phyloP scores from a whole-genome alignment of 2,797 vertebrate species.

The Phoeniculus purpureus region DNA sequence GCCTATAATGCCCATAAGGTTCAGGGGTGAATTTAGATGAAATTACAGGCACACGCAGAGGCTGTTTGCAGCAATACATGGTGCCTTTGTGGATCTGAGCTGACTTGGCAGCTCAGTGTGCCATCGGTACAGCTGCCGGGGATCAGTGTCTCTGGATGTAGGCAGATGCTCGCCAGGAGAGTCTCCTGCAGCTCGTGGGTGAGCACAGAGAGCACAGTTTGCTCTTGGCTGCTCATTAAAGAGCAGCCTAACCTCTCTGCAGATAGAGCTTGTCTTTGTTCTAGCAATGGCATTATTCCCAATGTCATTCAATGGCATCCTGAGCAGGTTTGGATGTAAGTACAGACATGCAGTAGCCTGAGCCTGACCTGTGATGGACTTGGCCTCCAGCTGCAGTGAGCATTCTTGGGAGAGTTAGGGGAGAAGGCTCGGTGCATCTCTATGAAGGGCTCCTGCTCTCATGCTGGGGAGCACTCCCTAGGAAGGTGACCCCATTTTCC shows the following conservation, averaged over 20 bases:
- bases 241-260: neutral
- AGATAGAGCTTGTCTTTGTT: neutral
- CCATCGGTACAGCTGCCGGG: neutral
- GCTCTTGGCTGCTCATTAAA: constrained; percentile 19
- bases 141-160: accelerated
- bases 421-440: neutral
- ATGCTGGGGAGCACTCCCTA: neutral
- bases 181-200: neutral
- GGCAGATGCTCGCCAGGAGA: neutral
- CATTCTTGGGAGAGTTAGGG: neutral
- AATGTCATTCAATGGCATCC: neutral
- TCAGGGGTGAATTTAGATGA: neutral
- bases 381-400: neutral
- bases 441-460: neutral
- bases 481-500: neutral
- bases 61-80: accelerated
- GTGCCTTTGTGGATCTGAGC: neutral
- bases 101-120: neutral
- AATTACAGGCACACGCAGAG: neutral
- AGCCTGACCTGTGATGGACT: neutral
- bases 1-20: neutral
- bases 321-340: neutral
- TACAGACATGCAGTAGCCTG: neutral
- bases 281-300: neutral
- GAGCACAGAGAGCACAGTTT: neutral